A percentile compares a stretch with the other conserved stretches of the same genome.
phyloP scores from a whole-genome alignment of 1,140 invertebrate genomes.

The Dermatophagoides farinae region DNA sequence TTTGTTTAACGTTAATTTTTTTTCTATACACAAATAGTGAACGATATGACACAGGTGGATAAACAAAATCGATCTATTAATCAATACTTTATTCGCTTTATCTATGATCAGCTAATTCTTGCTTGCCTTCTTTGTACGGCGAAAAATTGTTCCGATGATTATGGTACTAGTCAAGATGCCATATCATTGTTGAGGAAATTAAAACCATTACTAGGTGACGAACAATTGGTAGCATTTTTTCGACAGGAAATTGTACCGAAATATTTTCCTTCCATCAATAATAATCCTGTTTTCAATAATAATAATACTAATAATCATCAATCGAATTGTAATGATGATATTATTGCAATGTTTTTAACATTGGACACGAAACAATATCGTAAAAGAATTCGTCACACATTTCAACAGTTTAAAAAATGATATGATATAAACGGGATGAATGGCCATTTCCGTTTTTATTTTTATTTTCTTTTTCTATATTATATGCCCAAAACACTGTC shows the following conservation, averaged over 20 bases:
- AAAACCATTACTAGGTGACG: background rate
- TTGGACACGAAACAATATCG: background rate
- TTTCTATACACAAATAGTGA: background rate
- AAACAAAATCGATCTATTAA: background rate
- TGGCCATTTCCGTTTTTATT: background rate
- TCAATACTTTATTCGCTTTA: conserved; percentile 31
- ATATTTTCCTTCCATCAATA: background rate
- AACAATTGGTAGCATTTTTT: background rate
- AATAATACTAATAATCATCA: background rate
- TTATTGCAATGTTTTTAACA: background rate
- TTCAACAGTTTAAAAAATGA: background rate
- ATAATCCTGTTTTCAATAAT: background rate
- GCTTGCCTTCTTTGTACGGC: conserved; percentile 36
- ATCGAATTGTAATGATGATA: background rate
- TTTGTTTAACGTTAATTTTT: background rate
- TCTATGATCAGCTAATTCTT: conserved; percentile 34
- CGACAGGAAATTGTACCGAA: background rate
- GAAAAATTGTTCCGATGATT: conserved; percentile 24
- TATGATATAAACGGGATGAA: background rate
- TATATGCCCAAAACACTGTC: background rate
- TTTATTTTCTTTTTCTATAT: background rate
- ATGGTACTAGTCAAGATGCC: background rate
- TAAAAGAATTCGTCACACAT: background rate
- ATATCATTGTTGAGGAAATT: background rate
- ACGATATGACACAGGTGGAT: background rate